phyloP scores from a whole-genome alignment of 2,888 invertebrate genomes.

The Pseudanteris insignis region DNA sequence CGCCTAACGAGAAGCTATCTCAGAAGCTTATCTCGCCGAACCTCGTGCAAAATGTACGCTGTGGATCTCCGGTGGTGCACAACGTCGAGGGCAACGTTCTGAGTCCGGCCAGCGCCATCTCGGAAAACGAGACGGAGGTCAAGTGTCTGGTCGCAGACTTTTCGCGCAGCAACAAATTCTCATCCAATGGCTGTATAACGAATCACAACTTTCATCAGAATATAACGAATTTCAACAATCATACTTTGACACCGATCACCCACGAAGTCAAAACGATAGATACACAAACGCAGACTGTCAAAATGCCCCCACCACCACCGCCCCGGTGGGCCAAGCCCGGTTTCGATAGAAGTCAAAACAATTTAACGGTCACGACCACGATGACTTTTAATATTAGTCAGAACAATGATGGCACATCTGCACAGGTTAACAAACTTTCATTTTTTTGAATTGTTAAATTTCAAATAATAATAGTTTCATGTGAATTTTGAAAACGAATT shows the following conservation, averaged over 20 bases:
- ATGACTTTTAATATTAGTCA: slow-evolving; percentile 81
- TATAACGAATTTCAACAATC: slow-evolving; percentile 55
- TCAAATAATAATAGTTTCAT: no score
- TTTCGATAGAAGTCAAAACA: slow-evolving; percentile 70
- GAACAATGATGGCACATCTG: slow-evolving; percentile 42
- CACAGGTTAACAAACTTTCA: slow-evolving; percentile 48
- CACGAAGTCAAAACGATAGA: slow-evolving; percentile 52
- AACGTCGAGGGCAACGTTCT: slow-evolving; percentile 63
- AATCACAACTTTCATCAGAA: slow-evolving; percentile 60
- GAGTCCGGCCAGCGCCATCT: slow-evolving; percentile 53
- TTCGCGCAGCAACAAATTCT: slow-evolving; percentile 55
- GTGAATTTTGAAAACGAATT: no score
- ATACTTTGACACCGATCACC: slow-evolving; percentile 52
- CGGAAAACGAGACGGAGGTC: slow-evolving; percentile 44
- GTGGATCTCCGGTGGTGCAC: slow-evolving; percentile 62
- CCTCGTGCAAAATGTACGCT: slow-evolving; percentile 62
- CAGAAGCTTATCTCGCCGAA: slow-evolving; percentile 63
- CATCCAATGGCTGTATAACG: slow-evolving; percentile 52
- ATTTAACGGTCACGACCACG: slow-evolving; percentile 87
- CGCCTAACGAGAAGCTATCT: slow-evolving; percentile 59
- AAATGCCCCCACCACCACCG: slow-evolving; percentile 84
- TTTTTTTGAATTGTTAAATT: no score
- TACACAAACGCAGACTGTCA: slow-evolving; percentile 54
- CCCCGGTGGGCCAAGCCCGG: slow-evolving; percentile 86
- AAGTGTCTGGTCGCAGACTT: slow-evolving; percentile 51